phyloP scores from a whole-genome alignment of 2,797 vertebrate species.

The Eulemur albifrons region DNA sequence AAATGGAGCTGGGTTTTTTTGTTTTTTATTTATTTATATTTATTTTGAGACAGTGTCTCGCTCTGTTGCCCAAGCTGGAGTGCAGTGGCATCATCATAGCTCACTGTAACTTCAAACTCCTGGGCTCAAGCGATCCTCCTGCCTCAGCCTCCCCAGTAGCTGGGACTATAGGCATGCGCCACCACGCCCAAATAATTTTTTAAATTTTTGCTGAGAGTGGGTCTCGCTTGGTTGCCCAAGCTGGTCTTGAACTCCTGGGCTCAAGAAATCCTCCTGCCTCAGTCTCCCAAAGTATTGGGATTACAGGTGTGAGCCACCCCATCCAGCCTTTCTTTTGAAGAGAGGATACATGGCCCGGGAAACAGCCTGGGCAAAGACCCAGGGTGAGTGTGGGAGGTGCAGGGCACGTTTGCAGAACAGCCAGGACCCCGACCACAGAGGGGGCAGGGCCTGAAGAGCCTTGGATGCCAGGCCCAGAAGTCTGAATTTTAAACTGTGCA shows the following conservation, averaged over 20 bases:
- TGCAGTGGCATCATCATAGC: no score
- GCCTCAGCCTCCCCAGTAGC: no score
- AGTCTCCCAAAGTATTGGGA: neutral
- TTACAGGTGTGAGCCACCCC: neutral
- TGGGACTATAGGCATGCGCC: no score
- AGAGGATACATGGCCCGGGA: neutral
- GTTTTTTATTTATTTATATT: neutral
- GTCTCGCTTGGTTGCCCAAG: no score
- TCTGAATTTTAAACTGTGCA: neutral
- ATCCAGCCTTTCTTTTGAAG: neutral
- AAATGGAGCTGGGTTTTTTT: neutral
- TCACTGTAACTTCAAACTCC: no score
- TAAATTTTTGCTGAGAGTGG: no score
- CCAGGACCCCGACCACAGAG: neutral
- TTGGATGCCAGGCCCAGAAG: no score
- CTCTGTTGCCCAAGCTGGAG: no score
- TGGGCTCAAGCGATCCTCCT: no score
- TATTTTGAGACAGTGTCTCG: no score
- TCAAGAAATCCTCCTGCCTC: neutral
- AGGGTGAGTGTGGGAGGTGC: neutral
- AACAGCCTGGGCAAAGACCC: no score
- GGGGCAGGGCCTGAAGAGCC: neutral
- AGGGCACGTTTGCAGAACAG: neutral
- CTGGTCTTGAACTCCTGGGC: neutral
- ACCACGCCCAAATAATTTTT: no score